Evolutionary conservation across 1,140 invertebrate species (phyloP), one percentile per base, ranked within the genome.

Genomic region (Bathynomus jamesi): DNA sequence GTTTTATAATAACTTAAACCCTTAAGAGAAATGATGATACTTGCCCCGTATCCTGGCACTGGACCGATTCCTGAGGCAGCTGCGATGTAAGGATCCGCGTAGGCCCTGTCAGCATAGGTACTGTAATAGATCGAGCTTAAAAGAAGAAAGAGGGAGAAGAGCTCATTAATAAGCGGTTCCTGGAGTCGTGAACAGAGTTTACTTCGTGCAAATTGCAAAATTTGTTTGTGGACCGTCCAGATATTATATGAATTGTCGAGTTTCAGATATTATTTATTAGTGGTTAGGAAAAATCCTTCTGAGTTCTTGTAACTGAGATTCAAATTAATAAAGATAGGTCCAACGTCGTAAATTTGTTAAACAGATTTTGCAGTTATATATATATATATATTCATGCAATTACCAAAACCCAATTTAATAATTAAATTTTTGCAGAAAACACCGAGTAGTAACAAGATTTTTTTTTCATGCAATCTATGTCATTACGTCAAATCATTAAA

Each of bases 21-120:
- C n/a, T n/a, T n/a, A n/a, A n/a, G n/a, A n/a, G n/a, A n/a, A n/a
- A n/a, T n/a, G n/a, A n/a, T 0, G 10, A 0, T n/a, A 81, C 85
- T 90, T 89, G 96, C 94, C 87, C 94, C 94, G 84, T 96, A 97
- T 80, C 94, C 94, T 72, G 95, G 90, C 76, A 97, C 91, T 78
- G 95, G 95, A 83, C 94, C 95, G 83, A 98, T 76, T 32, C 75
- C 75, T 46, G 75, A 76, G 32, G 75, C 75, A 32, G 75, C 75
- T n/a, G 75, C 72, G 61, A 76, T 96, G 78, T 93, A 91, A 84
- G 96, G 94, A 81, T 93, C 93, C 80, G 96, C 85, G 85, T 96
- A 96, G 71, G 75, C 68, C 72, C 75, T 73, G 75, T 73, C 72
- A 67, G 66, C 66, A 67, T 67, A 67, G 66, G 66, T 40, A 74